Percentiles rank a stretch among this genome's conserved stretches.
Evolutionary conservation across 1,140 invertebrate genomes (phyloP).

Genomic region (Ctenoplectra terminalis): DNA sequence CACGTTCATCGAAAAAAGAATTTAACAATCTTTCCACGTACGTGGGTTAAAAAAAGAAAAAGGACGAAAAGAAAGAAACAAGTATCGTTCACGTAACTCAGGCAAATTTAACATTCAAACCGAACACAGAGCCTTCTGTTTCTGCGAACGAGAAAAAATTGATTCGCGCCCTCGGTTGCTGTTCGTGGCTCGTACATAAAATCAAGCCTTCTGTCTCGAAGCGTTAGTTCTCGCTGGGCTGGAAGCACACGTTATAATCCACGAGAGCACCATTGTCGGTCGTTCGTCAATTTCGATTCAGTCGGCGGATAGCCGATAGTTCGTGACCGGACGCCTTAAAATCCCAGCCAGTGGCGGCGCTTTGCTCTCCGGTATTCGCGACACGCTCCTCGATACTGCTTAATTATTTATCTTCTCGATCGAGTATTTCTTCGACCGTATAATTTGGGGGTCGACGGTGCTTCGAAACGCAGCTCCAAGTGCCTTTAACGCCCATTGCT

Average conservation of each 20-base stretch:
- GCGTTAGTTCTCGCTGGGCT: background rate
- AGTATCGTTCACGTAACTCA: constrained; percentile 19
- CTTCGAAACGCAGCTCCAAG: constrained; percentile 51
- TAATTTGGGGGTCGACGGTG: constrained; percentile 64
- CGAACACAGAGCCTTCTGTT: constrained; percentile 3
- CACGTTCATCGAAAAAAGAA: too few relatives aligned
- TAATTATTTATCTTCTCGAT: constrained; percentile 78
- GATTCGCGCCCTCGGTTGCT: constrained; percentile 7
- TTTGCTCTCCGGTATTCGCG: constrained; percentile 58
- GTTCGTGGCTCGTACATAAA: constrained; percentile 26
- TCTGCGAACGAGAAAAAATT: constrained; percentile 24
- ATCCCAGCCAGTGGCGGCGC: background rate
- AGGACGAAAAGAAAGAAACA: background rate
- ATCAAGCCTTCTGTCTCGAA: constrained; percentile 13
- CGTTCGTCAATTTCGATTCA: constrained; percentile 63
- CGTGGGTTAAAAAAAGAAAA: background rate
- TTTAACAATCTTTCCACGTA: background rate
- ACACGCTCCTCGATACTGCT: constrained; percentile 69
- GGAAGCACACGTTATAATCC: constrained; percentile 19
- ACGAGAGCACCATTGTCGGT: constrained; percentile 32
- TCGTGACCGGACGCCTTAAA: constrained; percentile 60
- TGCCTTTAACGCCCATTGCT: too few relatives aligned
- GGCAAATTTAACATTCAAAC: constrained; percentile 25
- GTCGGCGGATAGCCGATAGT: constrained; percentile 51
- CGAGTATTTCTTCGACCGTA: constrained; percentile 70